phyloP scores from a whole-genome alignment of 1,140 invertebrate species.

The Paraescarpia echinospica region DNA sequence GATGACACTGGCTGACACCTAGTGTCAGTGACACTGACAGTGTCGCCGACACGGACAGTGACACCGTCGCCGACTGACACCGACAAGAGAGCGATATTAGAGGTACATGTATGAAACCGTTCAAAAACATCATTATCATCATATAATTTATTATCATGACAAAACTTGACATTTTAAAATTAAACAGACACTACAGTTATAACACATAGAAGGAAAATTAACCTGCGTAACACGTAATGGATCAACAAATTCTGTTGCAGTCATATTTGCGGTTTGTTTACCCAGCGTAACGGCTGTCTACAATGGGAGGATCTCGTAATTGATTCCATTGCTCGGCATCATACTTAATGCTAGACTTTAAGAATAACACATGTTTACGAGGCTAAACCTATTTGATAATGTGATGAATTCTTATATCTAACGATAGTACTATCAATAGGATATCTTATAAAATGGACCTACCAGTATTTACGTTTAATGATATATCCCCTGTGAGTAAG shows the following conservation, averaged over 20 bases:
- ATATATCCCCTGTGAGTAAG: background rate
- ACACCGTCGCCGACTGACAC: too few relatives aligned
- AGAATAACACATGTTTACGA: background rate
- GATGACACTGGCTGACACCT: too few relatives aligned
- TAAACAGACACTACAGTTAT: background rate
- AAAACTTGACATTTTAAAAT: background rate
- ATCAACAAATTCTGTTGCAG: background rate
- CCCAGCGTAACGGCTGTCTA: background rate
- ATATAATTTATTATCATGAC: background rate
- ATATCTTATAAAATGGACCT: background rate
- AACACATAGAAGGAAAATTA: background rate
- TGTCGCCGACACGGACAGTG: too few relatives aligned
- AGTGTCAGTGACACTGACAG: too few relatives aligned
- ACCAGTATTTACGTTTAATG: background rate
- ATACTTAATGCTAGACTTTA: background rate
- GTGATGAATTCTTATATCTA: background rate
- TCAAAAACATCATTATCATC: background rate
- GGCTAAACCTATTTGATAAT: background rate
- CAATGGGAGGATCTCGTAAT: background rate
- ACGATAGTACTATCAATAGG: background rate
- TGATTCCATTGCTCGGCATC: background rate
- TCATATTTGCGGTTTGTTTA: background rate
- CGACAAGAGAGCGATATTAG: background rate
- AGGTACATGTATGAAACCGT: background rate
- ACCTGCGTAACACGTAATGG: background rate